Conservation (phyloP, 2,113 vertebrate species). For the Misgurnus anguillicaudatus region DNA sequence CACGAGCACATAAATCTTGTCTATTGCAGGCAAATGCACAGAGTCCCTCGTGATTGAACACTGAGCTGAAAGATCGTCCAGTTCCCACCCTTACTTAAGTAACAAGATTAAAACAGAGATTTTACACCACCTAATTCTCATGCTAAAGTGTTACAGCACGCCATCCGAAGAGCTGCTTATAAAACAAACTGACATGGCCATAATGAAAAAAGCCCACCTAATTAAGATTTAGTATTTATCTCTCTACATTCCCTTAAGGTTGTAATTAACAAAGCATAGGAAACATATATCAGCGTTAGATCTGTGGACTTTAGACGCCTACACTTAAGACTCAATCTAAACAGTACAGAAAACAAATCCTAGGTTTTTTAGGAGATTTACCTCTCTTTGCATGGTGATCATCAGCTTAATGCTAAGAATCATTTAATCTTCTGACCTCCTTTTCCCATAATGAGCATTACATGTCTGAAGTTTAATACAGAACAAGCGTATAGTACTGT, state of each 20-base stretch:
- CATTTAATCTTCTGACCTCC: slow-evolving; percentile 15
- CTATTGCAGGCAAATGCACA: slow-evolving; percentile 36
- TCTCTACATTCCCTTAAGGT: slow-evolving; percentile 61
- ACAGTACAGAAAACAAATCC: slow-evolving; percentile 20
- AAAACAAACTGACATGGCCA: slow-evolving; percentile 38
- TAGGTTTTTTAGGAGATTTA: slow-evolving; percentile 30
- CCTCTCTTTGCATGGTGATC: not conserved
- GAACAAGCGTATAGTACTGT: not conserved
- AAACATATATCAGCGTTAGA: slow-evolving; percentile 33
- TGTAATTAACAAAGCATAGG: slow-evolving; percentile 67
- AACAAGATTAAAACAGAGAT: slow-evolving; percentile 54
- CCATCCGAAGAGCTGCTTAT: slow-evolving; percentile 17
- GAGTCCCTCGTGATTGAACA: slow-evolving; percentile 33
- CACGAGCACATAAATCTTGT: slow-evolving; percentile 49
- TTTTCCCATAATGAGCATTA: not conserved
- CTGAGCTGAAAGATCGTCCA: slow-evolving; percentile 47
- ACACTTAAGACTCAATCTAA: slow-evolving; percentile 7
- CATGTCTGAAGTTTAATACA: not conserved
- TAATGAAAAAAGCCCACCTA: slow-evolving; percentile 47
- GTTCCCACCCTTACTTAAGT: slow-evolving; percentile 42
- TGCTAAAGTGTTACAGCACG: slow-evolving; percentile 21
- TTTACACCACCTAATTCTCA: slow-evolving; percentile 29
- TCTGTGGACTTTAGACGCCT: slow-evolving; percentile 37
- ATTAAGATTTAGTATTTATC: slow-evolving; percentile 57
- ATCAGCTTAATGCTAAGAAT: slow-evolving; percentile 32